phyloP scores from a whole-genome alignment of 2,888 invertebrate species.

The Drosophila nigricruria region DNA sequence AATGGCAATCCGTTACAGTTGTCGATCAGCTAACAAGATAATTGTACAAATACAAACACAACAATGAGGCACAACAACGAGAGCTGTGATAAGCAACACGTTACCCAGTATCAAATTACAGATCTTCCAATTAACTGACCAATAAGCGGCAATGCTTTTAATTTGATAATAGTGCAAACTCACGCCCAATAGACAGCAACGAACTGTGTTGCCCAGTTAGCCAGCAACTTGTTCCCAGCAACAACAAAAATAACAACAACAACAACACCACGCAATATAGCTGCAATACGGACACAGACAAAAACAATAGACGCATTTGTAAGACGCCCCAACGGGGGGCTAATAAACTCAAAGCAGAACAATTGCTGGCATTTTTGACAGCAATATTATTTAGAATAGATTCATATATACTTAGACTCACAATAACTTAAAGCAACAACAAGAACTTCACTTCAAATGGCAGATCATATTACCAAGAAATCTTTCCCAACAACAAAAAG shows the following conservation, averaged over 20 bases:
- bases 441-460: conserved; percentile 5
- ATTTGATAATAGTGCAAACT: conserved; percentile 74
- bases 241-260: conserved; percentile 36
- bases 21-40: conserved; percentile 80
- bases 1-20: conserved; percentile 75
- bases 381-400: conserved; percentile 41
- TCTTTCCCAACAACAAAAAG: conserved; percentile 9
- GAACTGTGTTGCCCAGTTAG: conserved; percentile 27
- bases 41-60: conserved; percentile 58
- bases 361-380: conserved; percentile 60
- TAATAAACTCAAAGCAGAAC: conserved; percentile 76
- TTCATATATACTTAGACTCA: conserved; percentile 21
- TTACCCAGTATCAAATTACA: conserved; percentile 74
- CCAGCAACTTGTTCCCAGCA: conserved; percentile 61
- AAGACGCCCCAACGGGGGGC: conserved; percentile 71
- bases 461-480: conserved; percentile 48
- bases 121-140: conserved; percentile 79
- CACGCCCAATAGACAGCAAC: conserved; percentile 57
- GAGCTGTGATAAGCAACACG: conserved; percentile 79
- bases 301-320: conserved; percentile 75
- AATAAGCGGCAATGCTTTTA: conserved; percentile 77
- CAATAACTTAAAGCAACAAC: conserved; percentile 24
- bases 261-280: conserved; percentile 41
- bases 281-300: conserved; percentile 49
- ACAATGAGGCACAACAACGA: conserved; percentile 49